Evolutionary conservation across 2,797 vertebrate genomes (phyloP), one percentile per base, ranked within the genome.

Genomic region (Potorous gilbertii): DNA sequence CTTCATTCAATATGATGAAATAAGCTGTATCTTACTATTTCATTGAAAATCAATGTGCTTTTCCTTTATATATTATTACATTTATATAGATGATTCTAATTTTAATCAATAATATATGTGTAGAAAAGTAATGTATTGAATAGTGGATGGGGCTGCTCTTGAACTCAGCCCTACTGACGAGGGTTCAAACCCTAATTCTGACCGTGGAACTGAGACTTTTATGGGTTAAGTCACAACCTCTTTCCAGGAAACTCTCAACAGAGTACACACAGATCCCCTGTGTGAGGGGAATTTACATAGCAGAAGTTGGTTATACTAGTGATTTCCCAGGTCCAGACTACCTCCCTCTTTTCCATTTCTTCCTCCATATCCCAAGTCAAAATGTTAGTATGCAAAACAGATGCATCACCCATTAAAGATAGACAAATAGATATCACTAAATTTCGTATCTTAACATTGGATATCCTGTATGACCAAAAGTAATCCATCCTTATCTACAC

Each of bases 51-150:
- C 0, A 55, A 52, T 50, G 52, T 93, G 91, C 96, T 50, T 87
- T 87, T 96, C 46, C 59, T 95, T 95, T 56, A 94, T 90, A 31
- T 0, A 31, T 93, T 94, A 21, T 87, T 0, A 81, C 94, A 55
- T 91, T 93, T 89, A 94, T 90, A 92, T 4, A 56, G 1, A 74
- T 55, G 0, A 54, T 97, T 98, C 54, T 95, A 50, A 93, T 94
- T 91, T 96, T 91, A 91, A 96, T 90, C 52, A 93, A 91, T 97
- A 97, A 96, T 52, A 9, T 1, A 90, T 95, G 97, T 52, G 0
- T 54, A 59, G 92, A 96, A 96, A 96, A 93, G 1, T 0, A 0
- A 94, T 57, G 46, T 56, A 0, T 5, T 92, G 29, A 90, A 95
- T 93, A 91, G 29, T 81, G 1, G 16, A 34, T 55, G 18, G 14